A percentile compares a stretch with the other conserved stretches of the same genome.
Evolutionary conservation across 2,113 vertebrate species (phyloP).

Genomic region (Tursiops truncatus): DNA sequence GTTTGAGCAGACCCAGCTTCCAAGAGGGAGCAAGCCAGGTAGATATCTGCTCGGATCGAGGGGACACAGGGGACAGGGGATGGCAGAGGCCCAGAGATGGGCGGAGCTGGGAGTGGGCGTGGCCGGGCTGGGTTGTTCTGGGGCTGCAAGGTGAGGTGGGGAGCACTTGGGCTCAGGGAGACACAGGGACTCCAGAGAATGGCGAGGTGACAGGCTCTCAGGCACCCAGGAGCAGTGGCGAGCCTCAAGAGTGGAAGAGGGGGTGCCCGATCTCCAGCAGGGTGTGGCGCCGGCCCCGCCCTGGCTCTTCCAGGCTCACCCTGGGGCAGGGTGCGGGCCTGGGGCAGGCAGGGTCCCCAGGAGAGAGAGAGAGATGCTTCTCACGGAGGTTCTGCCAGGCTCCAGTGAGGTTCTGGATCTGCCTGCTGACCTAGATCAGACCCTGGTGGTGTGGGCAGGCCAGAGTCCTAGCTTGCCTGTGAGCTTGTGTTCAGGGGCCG

Average conservation of each 20-base stretch:
- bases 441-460: background rate
- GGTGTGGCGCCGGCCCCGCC: background rate
- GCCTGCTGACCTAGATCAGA: background rate
- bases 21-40: slow-evolving; percentile 32
- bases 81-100: slow-evolving; percentile 80
- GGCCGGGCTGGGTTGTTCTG: background rate
- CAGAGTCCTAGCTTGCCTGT: background rate
- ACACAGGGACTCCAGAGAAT: background rate
- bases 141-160: background rate
- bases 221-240: background rate
- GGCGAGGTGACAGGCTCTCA: background rate
- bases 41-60: slow-evolving; percentile 79
- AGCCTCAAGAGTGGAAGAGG: background rate
- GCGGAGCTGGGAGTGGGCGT: background rate
- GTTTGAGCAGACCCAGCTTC: slow-evolving; percentile 49
- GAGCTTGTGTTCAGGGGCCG: background rate
- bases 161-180: background rate
- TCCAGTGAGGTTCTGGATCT: background rate
- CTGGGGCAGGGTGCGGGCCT: background rate
- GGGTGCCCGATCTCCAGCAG: background rate
- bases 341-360: background rate
- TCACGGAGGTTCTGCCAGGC: background rate
- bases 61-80: slow-evolving; percentile 72
- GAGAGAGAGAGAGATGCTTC: background rate
- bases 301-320: background rate